Base-by-base conservation (phyloP, 2,888 invertebrate species). In the Melipona beecheii region DNA sequence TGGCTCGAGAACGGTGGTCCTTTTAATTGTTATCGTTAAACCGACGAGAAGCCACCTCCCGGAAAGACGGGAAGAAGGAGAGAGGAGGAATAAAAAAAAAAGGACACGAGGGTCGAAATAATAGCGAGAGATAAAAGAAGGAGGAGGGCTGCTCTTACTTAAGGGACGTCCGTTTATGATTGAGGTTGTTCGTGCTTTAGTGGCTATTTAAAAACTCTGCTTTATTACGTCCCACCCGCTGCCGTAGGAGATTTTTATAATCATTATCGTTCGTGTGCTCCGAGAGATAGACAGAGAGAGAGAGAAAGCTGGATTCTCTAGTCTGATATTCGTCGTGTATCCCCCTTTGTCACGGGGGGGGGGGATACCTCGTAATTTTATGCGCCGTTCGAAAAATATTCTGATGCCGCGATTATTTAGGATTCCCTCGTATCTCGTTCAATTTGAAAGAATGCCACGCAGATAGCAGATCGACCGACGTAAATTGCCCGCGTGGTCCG, bases 11-110 rank as follows among this genome's bases (percentile, higher is more conserved):
- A 60, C 64, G 78, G 74, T 78, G 84, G 88, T 80, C 81, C 89
- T 92, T 93, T 92, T 93, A 93, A 93, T 93, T 92, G 92, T 92
- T 89, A 86, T 88, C 92, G 91, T 92, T 92, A 93, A 93, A 92
- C 89, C 86, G 81, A 78, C 78, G 85, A 84, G 79, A 80, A 78
- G 66, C 68, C 77, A 65, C 85, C 81, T 83, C 31, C 70, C 27
- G 27, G 27, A 27, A 27, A 27, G 80, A 49, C 75, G 86, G 78
- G 69, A 84, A 58, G 76, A 31, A 6, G 27, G 83, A 83, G 82
- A 78, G 86, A 85, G 83, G 85, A 85, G 89, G 89, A 92, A 92
- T 91, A 91, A 91, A 54, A 81, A 73, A 79, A 87, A 86, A 84
- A 86, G 80, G 83, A 83, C 84, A 81, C 84, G 82, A 81, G 87